Base-by-base conservation (phyloP, 2,797 vertebrate genomes). In the Pelobates cultripes region DNA sequence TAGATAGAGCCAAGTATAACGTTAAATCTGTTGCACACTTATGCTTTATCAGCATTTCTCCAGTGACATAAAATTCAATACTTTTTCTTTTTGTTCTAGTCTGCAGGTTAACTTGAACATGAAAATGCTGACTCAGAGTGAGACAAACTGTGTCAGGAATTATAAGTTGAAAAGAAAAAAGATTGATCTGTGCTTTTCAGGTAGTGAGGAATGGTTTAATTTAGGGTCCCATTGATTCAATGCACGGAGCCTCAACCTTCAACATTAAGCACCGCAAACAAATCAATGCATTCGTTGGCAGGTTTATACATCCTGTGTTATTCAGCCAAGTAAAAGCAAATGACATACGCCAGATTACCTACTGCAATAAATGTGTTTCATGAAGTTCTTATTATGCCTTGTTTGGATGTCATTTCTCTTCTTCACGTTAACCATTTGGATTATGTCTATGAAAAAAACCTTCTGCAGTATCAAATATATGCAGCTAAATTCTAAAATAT, bases 211-310 rank as follows among this genome's bases (percentile, higher is more conserved):
- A 77, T 70, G 73, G 79, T 75, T 70, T 75, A 61, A 81, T 81
- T 81, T 81, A 55, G 66, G 63, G 60, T 63, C 53, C 7, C 73
- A 81, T 75, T 70, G 79, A 81, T 81, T 73, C 44, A 73, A 64
- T 55, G 17, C 28, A 75, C 75, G 55, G 63, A 42, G 73, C 72
- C 41, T 75, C 72, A 81, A 70, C 79, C 79, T 81, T 81, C 79
- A 81, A 43, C 73, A 28, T 6, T 40, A 47, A 60, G n/a, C 72
- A 81, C 55, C 55, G 45, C 5, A 17, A 53, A 51, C 69, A 81
- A 75, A 81, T 81, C 79, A 75, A 75, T 81, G 66, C 40, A 55
- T 81, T 73, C 68, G 73, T 53, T 61, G 78, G 43, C 63, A 9
- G 47, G 61, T 67, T 28, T 42, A 70, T 70, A 41, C 47, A 67